Base-by-base conservation (phyloP, 2,797 vertebrate genomes). In the Cynodonichthys magdalenae region DNA sequence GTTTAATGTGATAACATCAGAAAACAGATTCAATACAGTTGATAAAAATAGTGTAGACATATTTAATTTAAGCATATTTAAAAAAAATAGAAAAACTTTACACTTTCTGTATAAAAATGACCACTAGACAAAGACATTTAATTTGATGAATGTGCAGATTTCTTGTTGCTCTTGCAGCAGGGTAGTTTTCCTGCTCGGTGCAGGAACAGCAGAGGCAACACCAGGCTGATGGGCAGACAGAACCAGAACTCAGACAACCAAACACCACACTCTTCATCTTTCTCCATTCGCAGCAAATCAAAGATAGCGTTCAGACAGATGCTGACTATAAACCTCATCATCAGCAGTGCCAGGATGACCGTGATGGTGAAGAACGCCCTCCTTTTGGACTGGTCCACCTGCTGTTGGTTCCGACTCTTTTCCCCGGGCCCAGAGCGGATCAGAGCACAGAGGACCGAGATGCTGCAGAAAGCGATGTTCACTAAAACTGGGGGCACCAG, bases 231-330 rank as follows among this genome's bases (percentile, higher is more conserved):
- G 42, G 56, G 64, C 1, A 67, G 5, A 3, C 29, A 58, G 8
- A 67, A 45, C 64, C 64, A 67, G 3, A 66, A 10, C 3, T 18
- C 8, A 6, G 48, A 60, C 8, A 50, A 12, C 46, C 46, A 49
- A 2, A 60, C 4, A 5, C 18, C 46, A 27, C 47, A 60, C 19
- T 12, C 27, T 17, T 1, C 17, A 6, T 7, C 11, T 5, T 7
- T 6, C 31, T 2, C 15, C 5, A 24, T 1, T 4, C 50, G 9
- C 58, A 60, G 1, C 4, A 5, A 28, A 41, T 17, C 20, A 0
- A 5, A 61, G 20, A 24, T 24, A 24, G 24, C 24, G 24, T 24
- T 24, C 24, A 24, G 24, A 24, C 24, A 24, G 24, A 24, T 24
- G 24, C 24, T 24, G 24, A 24, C 24, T 24, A 24, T 24, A 24